Percentiles rank a stretch among this genome's conserved stretches.
Conservation (phyloP, 2,888 invertebrate genomes). For the Coelopa pilipes region DNA sequence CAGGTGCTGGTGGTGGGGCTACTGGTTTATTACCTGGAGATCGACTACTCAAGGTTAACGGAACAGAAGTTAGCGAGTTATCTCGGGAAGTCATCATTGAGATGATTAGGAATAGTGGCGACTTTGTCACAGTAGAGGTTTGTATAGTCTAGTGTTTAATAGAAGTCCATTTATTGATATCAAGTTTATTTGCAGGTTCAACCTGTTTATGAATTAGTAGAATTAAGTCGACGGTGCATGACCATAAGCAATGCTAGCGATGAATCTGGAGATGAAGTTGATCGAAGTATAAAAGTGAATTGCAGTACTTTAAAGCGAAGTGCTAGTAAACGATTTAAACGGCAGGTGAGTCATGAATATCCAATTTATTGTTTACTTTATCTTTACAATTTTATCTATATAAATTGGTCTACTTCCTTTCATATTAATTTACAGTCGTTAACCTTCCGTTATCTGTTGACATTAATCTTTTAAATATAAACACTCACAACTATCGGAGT, state of each 20-base stretch:
- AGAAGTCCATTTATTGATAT: conserved; percentile 21
- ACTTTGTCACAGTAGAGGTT: conserved; percentile 86
- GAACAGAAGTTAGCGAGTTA: conserved; percentile 83
- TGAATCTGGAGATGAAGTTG: conserved; percentile 55
- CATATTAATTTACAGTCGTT: too few relatives aligned
- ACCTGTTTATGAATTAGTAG: conserved; percentile 91
- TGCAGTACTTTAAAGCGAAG: conserved; percentile 85
- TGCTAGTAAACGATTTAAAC: conserved; percentile 82
- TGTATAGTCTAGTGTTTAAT: conserved; percentile 52
- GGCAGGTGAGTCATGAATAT: conserved; percentile 55
- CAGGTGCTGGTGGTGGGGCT: conserved; percentile 79
- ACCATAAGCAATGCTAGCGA: conserved; percentile 45
- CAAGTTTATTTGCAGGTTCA: conserved; percentile 75
- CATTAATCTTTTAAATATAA: too few relatives aligned
- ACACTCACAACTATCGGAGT: too few relatives aligned
- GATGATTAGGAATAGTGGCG: conserved; percentile 87
- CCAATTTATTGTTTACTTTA: too few relatives aligned
- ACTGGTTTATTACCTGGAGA: conserved; percentile 95
- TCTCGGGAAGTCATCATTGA: conserved; percentile 93
- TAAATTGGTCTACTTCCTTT: too few relatives aligned
- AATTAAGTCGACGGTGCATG: conserved; percentile 82
- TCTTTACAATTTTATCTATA: too few relatives aligned
- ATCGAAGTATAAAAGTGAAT: conserved; percentile 59
- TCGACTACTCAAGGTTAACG: conserved; percentile 90
- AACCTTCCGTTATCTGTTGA: too few relatives aligned